Percentiles rank a stretch among this genome's conserved stretches.
These are phyloP conservation scores for Salminus brasiliensis DNA, from an alignment of 2,113 vertebrate genomes.

Conservation along the genomic window DNA sequence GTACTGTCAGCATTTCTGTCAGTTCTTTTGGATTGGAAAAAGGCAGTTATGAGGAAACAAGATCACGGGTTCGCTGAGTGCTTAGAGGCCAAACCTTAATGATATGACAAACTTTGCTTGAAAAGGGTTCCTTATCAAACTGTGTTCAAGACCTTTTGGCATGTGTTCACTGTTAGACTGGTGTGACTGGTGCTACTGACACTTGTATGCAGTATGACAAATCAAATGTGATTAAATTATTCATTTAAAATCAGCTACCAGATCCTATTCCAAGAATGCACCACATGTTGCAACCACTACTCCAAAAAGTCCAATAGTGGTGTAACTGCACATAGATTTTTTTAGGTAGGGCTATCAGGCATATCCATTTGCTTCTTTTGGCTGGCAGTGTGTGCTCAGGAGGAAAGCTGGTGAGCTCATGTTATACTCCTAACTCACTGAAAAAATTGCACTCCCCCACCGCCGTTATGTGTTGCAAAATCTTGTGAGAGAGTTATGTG, in stretches of 20 bases:
- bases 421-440: slow-evolving; percentile 50
- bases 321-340: slow-evolving; percentile 49
- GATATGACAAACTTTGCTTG: neutral
- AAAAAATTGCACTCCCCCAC: slow-evolving; percentile 55
- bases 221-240: slow-evolving; percentile 53
- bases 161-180: neutral
- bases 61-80: neutral
- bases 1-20: neutral
- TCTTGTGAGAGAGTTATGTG: slow-evolving; percentile 28
- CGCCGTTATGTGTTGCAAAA: slow-evolving; percentile 52
- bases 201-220: neutral
- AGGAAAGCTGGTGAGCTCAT: too few relatives aligned
- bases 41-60: neutral
- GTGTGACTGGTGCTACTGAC: neutral
- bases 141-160: neutral
- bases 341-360: slow-evolving; percentile 63
- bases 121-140: neutral
- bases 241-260: slow-evolving; percentile 45
- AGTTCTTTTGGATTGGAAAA: neutral
- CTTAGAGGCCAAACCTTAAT: neutral
- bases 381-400: slow-evolving; percentile 54
- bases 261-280: slow-evolving; percentile 41
- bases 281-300: slow-evolving; percentile 28
- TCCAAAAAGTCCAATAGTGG: slow-evolving; percentile 48
- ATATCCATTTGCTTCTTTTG: slow-evolving; percentile 51